Percentiles rank a stretch among this genome's conserved stretches.
phyloP scores from a whole-genome alignment of 1,140 invertebrate species.

The Dolichoris vasculosae region DNA sequence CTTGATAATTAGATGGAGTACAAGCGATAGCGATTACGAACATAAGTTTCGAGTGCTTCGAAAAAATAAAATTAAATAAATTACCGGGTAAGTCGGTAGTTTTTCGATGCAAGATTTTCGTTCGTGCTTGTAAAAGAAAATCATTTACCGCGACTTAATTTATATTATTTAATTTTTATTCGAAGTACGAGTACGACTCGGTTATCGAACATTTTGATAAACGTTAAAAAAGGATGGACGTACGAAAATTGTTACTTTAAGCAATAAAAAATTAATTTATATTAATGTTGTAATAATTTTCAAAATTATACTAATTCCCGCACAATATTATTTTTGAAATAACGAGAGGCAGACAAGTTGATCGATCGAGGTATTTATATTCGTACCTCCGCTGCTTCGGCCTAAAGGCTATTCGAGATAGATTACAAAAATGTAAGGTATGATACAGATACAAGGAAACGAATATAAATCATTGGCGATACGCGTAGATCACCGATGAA shows the following conservation, averaged over 20 bases:
- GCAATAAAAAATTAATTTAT: not conserved
- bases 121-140: not conserved
- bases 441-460: constrained; percentile 21
- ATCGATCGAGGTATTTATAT: constrained; percentile 40
- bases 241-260: not conserved
- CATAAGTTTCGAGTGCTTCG: too few species aligned
- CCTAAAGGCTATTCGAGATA: constrained; percentile 17
- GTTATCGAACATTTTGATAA: not conserved
- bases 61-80: too few species aligned
- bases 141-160: not conserved
- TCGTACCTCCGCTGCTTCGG: not conserved
- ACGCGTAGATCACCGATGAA: not conserved
- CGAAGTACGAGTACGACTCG: not conserved
- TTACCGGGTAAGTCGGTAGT: too few species aligned
- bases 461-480: constrained; percentile 28
- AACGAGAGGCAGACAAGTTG: constrained; percentile 39
- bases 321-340: constrained; percentile 40
- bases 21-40: too few species aligned
- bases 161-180: not conserved
- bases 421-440: constrained; percentile 45
- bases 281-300: not conserved
- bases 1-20: not conserved
- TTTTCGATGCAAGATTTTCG: too few species aligned
- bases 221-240: not conserved
- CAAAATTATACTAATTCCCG: not conserved